Percentiles rank a stretch among this genome's conserved stretches.
These are phyloP conservation scores for Champsocephalus gunnari DNA, from an alignment of 2,797 vertebrate genomes.

Conservation along the genomic window DNA sequence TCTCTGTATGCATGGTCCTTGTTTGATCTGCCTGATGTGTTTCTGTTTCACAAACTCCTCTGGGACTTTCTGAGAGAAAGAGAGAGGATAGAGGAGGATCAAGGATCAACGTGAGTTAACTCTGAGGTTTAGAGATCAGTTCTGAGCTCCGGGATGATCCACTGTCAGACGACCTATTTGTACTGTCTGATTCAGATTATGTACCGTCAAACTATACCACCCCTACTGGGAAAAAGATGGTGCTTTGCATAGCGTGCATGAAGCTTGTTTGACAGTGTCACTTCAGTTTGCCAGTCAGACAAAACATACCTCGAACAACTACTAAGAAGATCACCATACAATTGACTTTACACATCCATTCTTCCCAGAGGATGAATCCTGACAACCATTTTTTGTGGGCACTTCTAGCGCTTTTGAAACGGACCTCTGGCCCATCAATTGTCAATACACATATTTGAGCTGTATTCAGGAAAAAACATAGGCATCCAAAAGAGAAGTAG, in stretches of 20 bases:
- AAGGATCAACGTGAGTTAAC: conserved; percentile 41
- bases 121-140: conserved; percentile 20
- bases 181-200: conserved; percentile 34
- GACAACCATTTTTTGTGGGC: neutral
- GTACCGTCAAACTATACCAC: conserved; percentile 20
- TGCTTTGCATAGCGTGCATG: neutral
- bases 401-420: neutral
- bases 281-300: neutral
- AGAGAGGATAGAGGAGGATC: conserved; percentile 25
- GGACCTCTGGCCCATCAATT: neutral
- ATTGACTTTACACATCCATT: neutral
- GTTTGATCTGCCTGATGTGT: conserved; percentile 53
- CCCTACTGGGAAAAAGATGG: neutral
- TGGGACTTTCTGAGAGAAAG: conserved; percentile 26
- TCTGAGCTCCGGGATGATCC: conserved; percentile 34
- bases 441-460: neutral
- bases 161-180: conserved; percentile 27
- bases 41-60: conserved; percentile 41
- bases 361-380: neutral
- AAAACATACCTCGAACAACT: neutral
- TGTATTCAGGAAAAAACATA: too few species aligned
- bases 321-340: neutral
- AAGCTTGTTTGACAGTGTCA: neutral
- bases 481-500: too few species aligned
- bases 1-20: conserved; percentile 5